These are phyloP conservation scores for Thecocarcelia acutangulata DNA, from an alignment of 2,888 invertebrate genomes.

Conservation along the genomic window DNA sequence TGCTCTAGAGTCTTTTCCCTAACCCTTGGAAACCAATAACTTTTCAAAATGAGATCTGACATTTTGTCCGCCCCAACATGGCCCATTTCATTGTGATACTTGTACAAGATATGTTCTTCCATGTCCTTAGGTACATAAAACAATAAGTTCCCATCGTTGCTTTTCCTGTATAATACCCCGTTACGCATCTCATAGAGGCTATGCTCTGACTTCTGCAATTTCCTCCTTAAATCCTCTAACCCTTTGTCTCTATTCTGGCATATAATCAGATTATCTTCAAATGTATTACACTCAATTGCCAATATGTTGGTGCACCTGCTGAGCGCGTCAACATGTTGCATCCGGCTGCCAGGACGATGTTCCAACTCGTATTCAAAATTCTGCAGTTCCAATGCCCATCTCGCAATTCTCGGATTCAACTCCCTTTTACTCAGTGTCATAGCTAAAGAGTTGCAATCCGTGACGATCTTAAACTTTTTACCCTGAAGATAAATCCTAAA, in stretches of 20 bases:
- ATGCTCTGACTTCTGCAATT: constrained; percentile 30
- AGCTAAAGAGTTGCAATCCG: constrained; percentile 61
- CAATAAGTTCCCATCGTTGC: no score
- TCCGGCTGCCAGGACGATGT: constrained; percentile 64
- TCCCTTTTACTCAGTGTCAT: constrained; percentile 72
- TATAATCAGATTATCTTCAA: constrained; percentile 42
- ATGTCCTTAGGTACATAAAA: constrained; percentile 50
- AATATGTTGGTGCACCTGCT: constrained; percentile 34
- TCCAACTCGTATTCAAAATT: constrained; percentile 63
- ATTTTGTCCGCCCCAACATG: constrained; percentile 32
- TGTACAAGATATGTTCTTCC: constrained; percentile 51
- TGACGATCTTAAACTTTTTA: constrained; percentile 57
- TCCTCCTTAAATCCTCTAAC: constrained; percentile 9
- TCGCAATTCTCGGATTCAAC: constrained; percentile 69
- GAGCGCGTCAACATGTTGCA: constrained; percentile 68
- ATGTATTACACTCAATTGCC: constrained; percentile 16
- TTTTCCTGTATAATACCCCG: no score
- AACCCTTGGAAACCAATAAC: no score
- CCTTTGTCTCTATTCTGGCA: constrained; percentile 42
- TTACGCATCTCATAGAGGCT: background rate
- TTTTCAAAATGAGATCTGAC: no score
- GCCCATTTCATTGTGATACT: constrained; percentile 55
- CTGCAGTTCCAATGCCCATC: constrained; percentile 72
- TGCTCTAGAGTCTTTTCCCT: no score
- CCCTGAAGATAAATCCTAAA: constrained; percentile 29